Base-by-base conservation (phyloP, 2,888 invertebrate genomes). In the Zeuzera pyrina region DNA sequence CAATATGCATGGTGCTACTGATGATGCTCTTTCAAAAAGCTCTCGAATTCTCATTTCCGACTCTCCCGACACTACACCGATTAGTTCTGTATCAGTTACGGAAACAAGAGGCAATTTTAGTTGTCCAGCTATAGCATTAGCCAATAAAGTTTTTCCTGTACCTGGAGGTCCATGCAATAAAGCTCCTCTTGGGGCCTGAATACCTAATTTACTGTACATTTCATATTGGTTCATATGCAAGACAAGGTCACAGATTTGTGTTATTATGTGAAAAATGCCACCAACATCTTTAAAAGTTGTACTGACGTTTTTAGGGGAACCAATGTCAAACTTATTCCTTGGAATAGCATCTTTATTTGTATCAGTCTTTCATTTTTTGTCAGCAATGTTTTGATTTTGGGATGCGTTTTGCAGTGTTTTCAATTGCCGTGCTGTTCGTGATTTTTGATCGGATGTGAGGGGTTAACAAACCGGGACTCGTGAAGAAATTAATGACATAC, bases 141-240 rank as follows among this genome's bases (percentile, higher is more conserved):
- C 94, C 36, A 94, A 57, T 33, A 93, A 78, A 2, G 92, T 93
- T 74, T 94, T 94, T 0, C 98, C 98, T 62, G 96, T 95, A 0
- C 98, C 98, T 0, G 98, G 95, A 1, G 98, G 98, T 0, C 98
- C 98, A 67, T 98, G 97, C 28, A 98, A 79, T 30, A 99, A 74
- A 51, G 98, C 91, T 14, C 97, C 98, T 56, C 94, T 86, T 0
- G 97, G 95, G 22, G 97, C 93, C 42, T 91, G 88, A 32, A 95
- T 89, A 1, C 96, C 96, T 40, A 97, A 83, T 45, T 90, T 87
- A 36, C 85, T 83, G 66, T 94, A 97, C n/a, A 97, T 88, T 66
- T 95, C 93, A 2, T 97, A 95, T 56, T 95, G 93, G 52, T 91
- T 92, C 67, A 97, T 89, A 60, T 97, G 96, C 46, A 94, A 84